Conservation (phyloP, 2,113 vertebrate species). For the Ailurus styani region DNA sequence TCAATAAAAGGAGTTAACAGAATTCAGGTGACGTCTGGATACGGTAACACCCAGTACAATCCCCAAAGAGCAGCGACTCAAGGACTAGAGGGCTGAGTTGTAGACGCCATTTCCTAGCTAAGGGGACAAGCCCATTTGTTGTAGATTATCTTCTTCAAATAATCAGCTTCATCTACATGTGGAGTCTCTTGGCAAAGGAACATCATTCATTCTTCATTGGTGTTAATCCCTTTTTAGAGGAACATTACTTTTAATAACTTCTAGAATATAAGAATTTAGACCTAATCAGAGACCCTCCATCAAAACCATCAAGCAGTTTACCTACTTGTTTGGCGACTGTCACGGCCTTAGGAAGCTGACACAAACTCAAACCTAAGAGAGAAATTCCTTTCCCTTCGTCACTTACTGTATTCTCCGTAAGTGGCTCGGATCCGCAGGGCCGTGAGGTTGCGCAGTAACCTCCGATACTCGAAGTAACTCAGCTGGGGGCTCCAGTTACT, state of each 20-base stretch:
- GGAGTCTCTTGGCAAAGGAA: not conserved
- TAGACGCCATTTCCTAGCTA: not conserved
- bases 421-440: constrained; percentile 91
- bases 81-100: not conserved
- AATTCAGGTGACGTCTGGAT: not conserved
- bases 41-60: accelerated
- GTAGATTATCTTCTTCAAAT: not conserved
- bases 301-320: not conserved
- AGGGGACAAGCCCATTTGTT: not conserved
- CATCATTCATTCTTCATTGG: not conserved
- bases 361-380: not conserved
- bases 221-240: not conserved
- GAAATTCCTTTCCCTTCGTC: not conserved
- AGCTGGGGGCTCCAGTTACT: constrained; percentile 91
- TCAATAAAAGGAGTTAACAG: not conserved
- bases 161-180: not conserved
- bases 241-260: not conserved
- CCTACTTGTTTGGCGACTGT: not conserved
- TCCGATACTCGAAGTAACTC: constrained; percentile 86
- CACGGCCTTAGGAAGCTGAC: not conserved
- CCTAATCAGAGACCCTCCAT: not conserved
- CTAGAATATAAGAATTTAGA: not conserved
- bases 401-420: constrained; percentile 91
- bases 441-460: constrained; percentile 90
- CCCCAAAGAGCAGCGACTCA: not conserved